These are phyloP conservation scores for Drosophila imparisetae DNA, from an alignment of 2,888 invertebrate species.

Conservation along the genomic window DNA sequence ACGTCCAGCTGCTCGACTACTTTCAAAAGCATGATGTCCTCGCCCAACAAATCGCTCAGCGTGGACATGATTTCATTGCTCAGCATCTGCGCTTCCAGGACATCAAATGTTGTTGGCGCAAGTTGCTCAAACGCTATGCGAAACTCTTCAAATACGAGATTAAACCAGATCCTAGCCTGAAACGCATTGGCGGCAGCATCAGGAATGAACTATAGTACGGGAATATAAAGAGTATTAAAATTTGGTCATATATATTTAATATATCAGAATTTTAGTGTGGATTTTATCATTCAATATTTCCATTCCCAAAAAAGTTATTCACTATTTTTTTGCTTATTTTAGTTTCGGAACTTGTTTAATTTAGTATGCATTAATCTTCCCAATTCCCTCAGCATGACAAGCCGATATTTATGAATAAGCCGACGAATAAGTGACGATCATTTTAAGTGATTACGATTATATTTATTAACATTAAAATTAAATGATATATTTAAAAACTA, in stretches of 20 bases:
- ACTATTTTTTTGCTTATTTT: background rate
- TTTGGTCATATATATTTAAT: background rate
- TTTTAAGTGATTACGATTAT: background rate
- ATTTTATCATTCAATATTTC: background rate
- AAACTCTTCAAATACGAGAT: constrained; percentile 90
- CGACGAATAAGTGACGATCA: background rate
- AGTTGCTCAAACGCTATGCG: constrained; percentile 90
- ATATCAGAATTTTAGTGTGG: background rate
- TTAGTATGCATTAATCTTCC: background rate
- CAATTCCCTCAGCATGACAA: background rate
- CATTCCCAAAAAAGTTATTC: background rate
- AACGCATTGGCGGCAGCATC: constrained; percentile 84
- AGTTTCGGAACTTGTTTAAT: background rate
- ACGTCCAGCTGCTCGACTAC: constrained; percentile 90
- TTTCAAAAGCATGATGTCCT: constrained; percentile 90
- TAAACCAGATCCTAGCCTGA: constrained; percentile 86
- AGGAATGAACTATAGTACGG: constrained; percentile 56
- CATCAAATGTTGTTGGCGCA: constrained; percentile 94
- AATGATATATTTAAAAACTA: background rate
- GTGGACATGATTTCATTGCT: constrained; percentile 93
- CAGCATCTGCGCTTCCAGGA: constrained; percentile 92
- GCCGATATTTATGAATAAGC: background rate
- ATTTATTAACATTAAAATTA: background rate
- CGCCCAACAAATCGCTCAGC: constrained; percentile 91
- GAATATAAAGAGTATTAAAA: background rate